Percentiles rank a stretch among this genome's conserved stretches.
These are phyloP conservation scores for Schlechtendalia chinensis DNA, from an alignment of 1,140 invertebrate species.

Conservation along the genomic window DNA sequence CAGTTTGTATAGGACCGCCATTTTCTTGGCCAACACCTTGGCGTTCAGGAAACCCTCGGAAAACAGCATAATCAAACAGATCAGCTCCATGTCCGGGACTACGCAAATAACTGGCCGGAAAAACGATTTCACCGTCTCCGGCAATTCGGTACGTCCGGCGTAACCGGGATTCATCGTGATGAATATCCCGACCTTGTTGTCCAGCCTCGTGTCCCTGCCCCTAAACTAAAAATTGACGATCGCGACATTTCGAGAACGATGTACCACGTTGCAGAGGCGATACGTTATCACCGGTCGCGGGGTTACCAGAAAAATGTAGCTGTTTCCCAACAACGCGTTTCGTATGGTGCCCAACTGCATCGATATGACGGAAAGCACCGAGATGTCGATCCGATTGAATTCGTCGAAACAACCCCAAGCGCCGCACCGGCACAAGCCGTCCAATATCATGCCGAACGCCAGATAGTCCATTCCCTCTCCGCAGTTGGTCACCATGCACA, in stretches of 20 bases:
- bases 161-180: constrained; percentile 94
- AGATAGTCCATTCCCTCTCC: constrained; percentile 88
- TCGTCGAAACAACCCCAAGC: constrained; percentile 91
- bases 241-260: not conserved
- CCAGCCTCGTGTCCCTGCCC: constrained; percentile 75
- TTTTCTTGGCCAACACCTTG: constrained; percentile 80
- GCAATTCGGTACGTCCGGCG: constrained; percentile 82
- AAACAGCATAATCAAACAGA: constrained; percentile 87
- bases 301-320: not conserved
- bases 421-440: constrained; percentile 72
- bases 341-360: constrained; percentile 85
- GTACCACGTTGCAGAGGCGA: not conserved
- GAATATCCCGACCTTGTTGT: constrained; percentile 84
- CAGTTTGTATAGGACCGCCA: constrained; percentile 84
- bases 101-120: constrained; percentile 89
- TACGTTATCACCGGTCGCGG: not conserved
- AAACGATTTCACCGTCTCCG: constrained; percentile 85
- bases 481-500: constrained; percentile 89
- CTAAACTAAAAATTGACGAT: constrained; percentile 67
- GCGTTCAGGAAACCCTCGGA: constrained; percentile 68
- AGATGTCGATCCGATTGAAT: constrained; percentile 87
- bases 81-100: constrained; percentile 83
- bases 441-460: constrained; percentile 80
- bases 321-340: constrained; percentile 63
- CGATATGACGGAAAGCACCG: constrained; percentile 86